phyloP scores from a whole-genome alignment of 1,140 invertebrate species.

The Akabosia matsudoensis region DNA sequence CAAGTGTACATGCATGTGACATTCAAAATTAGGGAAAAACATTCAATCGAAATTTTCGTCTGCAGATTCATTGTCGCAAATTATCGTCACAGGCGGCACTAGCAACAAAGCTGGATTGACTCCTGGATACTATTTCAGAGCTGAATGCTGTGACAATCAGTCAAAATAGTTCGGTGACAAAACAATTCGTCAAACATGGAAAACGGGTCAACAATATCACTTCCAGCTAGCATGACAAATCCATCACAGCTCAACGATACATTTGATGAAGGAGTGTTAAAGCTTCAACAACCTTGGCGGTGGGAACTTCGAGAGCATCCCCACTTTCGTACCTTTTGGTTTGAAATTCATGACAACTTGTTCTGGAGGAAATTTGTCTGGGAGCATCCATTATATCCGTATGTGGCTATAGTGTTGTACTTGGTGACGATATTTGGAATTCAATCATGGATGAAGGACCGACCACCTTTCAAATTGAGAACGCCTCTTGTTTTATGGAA shows the following conservation, averaged over 20 bases:
- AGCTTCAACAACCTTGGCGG: background rate
- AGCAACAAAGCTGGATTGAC: no score
- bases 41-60: no score
- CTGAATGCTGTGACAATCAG: no score
- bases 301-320: background rate
- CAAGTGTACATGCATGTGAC: background rate
- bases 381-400: constrained; percentile 15
- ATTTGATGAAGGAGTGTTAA: background rate
- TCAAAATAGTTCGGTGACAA: no score
- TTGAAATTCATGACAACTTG: constrained; percentile 2
- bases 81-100: no score
- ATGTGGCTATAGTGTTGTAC: constrained; percentile 8
- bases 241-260: background rate
- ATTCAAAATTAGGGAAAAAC: background rate
- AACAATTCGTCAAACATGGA: no score
- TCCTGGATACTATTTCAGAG: no score
- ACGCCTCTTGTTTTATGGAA: constrained; percentile 28
- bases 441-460: constrained; percentile 26
- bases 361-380: constrained; percentile 12
- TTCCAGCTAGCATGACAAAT: background rate
- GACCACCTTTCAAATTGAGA: constrained; percentile 23
- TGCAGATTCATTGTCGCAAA: background rate
- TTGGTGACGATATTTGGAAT: constrained; percentile 20
- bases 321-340: background rate
- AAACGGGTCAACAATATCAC: background rate